A percentile compares a stretch with the other conserved stretches of the same genome.
Evolutionary conservation across 2,888 invertebrate species (phyloP).

Genomic region (Catocala nupta): DNA sequence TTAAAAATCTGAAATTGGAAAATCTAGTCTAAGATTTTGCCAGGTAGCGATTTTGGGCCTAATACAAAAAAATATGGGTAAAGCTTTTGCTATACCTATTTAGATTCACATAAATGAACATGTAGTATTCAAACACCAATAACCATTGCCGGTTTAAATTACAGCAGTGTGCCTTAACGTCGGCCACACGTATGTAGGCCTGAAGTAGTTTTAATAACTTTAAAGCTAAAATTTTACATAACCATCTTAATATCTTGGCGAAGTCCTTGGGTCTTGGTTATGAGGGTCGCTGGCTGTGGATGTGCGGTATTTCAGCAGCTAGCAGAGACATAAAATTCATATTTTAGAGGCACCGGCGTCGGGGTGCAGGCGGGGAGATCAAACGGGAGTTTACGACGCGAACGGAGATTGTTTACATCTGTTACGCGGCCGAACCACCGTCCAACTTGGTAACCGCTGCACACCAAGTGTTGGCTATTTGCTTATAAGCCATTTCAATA

Average conservation of each 20-base stretch:
- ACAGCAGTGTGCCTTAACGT: too few species aligned
- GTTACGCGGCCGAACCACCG: slow-evolving; percentile 78
- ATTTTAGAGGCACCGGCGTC: slow-evolving; percentile 79
- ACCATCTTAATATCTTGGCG: slow-evolving; percentile 41
- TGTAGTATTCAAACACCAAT: too few species aligned
- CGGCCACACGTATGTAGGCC: background rate
- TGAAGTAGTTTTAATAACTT: slow-evolving; percentile 40
- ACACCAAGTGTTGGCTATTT: slow-evolving; percentile 65
- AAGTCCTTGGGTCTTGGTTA: slow-evolving; percentile 61
- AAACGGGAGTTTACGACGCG: slow-evolving; percentile 85
- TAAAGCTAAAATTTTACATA: slow-evolving; percentile 41
- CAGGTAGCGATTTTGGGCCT: too few species aligned
- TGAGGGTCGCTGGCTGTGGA: slow-evolving; percentile 77
- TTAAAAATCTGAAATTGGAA: too few species aligned
- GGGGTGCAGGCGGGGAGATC: slow-evolving; percentile 75
- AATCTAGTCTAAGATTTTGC: too few species aligned
- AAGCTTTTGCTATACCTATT: too few species aligned
- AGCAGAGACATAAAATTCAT: slow-evolving; percentile 84
- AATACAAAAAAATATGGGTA: too few species aligned
- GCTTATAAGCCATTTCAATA: slow-evolving; percentile 54
- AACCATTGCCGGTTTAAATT: too few species aligned
- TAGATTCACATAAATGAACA: too few species aligned
- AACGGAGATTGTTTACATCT: slow-evolving; percentile 86
- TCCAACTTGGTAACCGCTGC: slow-evolving; percentile 83
- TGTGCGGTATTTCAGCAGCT: slow-evolving; percentile 82